Evolutionary conservation across 2,113 vertebrate species (phyloP).

Genomic region (Stomatorhinus ivindoensis): DNA sequence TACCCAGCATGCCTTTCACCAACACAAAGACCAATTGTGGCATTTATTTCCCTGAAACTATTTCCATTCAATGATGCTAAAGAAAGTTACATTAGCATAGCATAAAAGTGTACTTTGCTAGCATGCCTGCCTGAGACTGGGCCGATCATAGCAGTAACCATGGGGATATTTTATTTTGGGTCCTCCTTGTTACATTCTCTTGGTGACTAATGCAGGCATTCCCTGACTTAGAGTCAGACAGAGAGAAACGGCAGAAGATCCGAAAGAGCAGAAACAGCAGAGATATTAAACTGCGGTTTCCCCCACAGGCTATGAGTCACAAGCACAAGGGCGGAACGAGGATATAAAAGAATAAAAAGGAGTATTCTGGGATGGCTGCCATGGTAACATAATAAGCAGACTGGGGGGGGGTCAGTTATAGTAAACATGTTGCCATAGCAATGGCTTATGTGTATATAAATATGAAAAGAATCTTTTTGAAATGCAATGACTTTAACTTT

Average conservation of each 20-base stretch:
- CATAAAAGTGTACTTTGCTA: not conserved
- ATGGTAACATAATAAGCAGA: slow-evolving; percentile 70
- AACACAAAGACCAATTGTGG: not conserved
- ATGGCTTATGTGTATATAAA: slow-evolving; percentile 59
- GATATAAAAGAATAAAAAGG: slow-evolving; percentile 29
- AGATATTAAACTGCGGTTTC: slow-evolving; percentile 66
- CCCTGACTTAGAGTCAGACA: slow-evolving; percentile 43
- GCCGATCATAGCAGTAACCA: slow-evolving; percentile 41
- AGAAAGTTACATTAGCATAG: not conserved
- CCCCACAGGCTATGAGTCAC: slow-evolving; percentile 65
- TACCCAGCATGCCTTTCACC: not conserved
- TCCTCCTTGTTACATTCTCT: slow-evolving; percentile 40
- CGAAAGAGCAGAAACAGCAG: slow-evolving; percentile 52
- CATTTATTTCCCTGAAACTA: not conserved
- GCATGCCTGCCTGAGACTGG: not conserved
- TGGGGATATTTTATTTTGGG: slow-evolving; percentile 49
- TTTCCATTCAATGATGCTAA: not conserved
- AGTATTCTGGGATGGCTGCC: slow-evolving; percentile 70
- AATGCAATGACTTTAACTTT: slow-evolving; percentile 34
- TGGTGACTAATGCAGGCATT: slow-evolving; percentile 47
- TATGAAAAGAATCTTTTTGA: slow-evolving; percentile 49
- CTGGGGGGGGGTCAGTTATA: slow-evolving; percentile 47
- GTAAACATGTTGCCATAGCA: slow-evolving; percentile 60
- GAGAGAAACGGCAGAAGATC: slow-evolving; percentile 37
- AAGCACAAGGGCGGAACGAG: slow-evolving; percentile 57